Base-by-base conservation (phyloP, 2,797 vertebrate species). In the Taeniopygia guttata region DNA sequence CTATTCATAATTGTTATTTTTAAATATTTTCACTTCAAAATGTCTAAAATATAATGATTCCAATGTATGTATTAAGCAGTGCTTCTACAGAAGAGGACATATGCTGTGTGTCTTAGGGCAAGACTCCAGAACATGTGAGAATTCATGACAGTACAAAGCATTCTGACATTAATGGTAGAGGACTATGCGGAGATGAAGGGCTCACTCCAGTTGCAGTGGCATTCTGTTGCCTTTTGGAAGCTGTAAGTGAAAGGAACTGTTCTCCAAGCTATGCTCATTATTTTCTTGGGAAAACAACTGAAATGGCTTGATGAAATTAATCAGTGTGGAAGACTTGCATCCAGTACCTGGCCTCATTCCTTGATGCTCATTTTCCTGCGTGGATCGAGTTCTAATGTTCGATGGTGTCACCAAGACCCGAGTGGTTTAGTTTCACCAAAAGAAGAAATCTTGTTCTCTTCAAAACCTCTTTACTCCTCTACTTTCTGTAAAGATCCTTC, bases 21-120 rank as follows among this genome's bases (percentile, higher is more conserved):
- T 15, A 21, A 73, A 43, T 6, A 16, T 84, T 82, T 83, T 73
- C n/a, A 20, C n/a, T 4, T 13, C 13, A 52, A 80, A 81, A 68
- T 45, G 1, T 21, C 49, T 68, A 36, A 85, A 85, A 58, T 30
- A 2, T 16, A 26, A 70, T 27, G 10, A 56, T 45, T 60, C 4
- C 0, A 3, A 45, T 43, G 21, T 10, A 68, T 4, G 3, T 0
- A 0, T 29, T 49, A 16, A 78, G 7, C 0, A 3, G 6, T 60
- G 6, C 7, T 72, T 84, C 34, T 69, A 14, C 56, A 38, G 22
- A 45, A 58, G 19, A 46, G 3, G 3, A 5, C 18, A 8, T 22
- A 11, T n/a, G 3, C 29, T 84, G 5, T 15, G 6, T n/a, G 19
- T 34, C n/a, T 62, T 43, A 22, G 18, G 8, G 7, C 27, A 58